phyloP scores from a whole-genome alignment of 1,140 invertebrate genomes.

The Magallana angulata region DNA sequence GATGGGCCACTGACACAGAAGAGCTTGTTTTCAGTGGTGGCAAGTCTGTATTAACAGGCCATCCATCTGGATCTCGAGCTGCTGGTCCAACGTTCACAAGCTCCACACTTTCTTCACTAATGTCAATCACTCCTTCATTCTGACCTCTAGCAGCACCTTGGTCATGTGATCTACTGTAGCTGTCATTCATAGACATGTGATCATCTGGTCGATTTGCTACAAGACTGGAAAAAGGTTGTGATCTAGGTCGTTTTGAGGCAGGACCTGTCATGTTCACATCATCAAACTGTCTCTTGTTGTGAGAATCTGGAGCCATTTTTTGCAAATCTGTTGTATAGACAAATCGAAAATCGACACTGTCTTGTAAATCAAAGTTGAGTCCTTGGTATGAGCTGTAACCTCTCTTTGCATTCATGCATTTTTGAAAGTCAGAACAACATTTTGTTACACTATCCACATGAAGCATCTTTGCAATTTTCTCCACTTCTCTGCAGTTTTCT shows the following conservation, averaged over 20 bases:
- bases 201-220: slow-evolving; percentile 12
- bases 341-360: slow-evolving; percentile 37
- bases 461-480: slow-evolving; percentile 47
- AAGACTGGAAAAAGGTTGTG: background rate
- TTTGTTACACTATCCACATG: slow-evolving; percentile 45
- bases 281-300: background rate
- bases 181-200: slow-evolving; percentile 26
- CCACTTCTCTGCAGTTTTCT: slow-evolving; percentile 42
- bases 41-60: slow-evolving; percentile 13
- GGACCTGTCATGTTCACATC: slow-evolving; percentile 7
- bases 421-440: slow-evolving; percentile 47
- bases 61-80: slow-evolving; percentile 23
- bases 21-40: slow-evolving; percentile 20
- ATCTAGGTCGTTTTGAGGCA: slow-evolving; percentile 29
- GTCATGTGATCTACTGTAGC: background rate
- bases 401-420: slow-evolving; percentile 33
- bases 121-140: slow-evolving; percentile 2
- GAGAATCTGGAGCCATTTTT: slow-evolving; percentile 30
- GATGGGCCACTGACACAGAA: background rate
- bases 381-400: slow-evolving; percentile 34
- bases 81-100: background rate
- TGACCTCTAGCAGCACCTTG: background rate
- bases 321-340: slow-evolving; percentile 38
- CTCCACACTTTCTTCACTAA: slow-evolving; percentile 21
- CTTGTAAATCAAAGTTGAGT: slow-evolving; percentile 34